Percentiles rank a stretch among this genome's conserved stretches.
Evolutionary conservation across 2,113 vertebrate genomes (phyloP).

Genomic region (Oncorhynchus keta): DNA sequence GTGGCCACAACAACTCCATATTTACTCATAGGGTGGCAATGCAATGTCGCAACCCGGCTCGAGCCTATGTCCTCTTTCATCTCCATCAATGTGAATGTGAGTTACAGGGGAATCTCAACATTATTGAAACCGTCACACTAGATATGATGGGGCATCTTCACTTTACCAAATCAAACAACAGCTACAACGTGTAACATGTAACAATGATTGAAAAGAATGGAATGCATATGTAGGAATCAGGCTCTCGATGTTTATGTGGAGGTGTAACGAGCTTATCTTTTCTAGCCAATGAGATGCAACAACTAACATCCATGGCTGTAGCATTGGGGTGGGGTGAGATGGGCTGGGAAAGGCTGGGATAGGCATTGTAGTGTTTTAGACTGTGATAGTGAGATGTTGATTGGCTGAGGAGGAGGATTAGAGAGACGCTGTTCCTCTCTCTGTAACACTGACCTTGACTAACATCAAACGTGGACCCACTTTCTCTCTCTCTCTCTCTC

Average conservation of each 20-base stretch:
- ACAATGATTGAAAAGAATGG: constrained; percentile 44
- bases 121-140: too few species aligned
- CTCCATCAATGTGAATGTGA: too few species aligned
- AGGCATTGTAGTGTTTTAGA: not conserved
- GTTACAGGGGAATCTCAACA: too few species aligned
- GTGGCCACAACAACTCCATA: too few species aligned
- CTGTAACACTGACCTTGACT: constrained; percentile 65
- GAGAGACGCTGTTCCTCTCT: constrained; percentile 34
- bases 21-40: too few species aligned
- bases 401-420: constrained; percentile 31
- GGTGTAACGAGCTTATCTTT: constrained; percentile 59
- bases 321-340: constrained; percentile 14
- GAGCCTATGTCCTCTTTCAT: too few species aligned
- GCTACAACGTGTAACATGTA: constrained; percentile 22
- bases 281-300: constrained; percentile 59
- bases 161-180: constrained; percentile 15
- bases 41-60: too few species aligned
- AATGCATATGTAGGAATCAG: constrained; percentile 48
- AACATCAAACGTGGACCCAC: too few species aligned
- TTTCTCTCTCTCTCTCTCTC: too few species aligned
- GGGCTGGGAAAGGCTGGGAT: not conserved
- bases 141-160: not conserved
- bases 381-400: constrained; percentile 15
- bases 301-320: constrained; percentile 52
- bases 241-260: constrained; percentile 51